Percentiles rank a stretch among this genome's conserved stretches.
Evolutionary conservation across 2,797 vertebrate species (phyloP).

Genomic region (Echeneis naucrates): DNA sequence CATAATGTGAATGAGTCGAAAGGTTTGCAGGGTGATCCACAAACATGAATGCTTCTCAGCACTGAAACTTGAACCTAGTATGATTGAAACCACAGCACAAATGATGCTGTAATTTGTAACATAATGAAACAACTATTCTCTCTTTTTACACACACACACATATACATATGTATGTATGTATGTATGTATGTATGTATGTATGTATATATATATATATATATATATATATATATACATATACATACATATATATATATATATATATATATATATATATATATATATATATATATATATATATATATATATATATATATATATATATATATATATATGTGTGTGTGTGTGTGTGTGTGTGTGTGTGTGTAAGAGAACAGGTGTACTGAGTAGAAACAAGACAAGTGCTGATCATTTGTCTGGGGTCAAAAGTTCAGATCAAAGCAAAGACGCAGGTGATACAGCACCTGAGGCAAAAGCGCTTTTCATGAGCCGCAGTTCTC

Average conservation of each 20-base stretch:
- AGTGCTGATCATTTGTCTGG: slow-evolving; percentile 28
- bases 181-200: too few relatives aligned
- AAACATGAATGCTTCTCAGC: slow-evolving; percentile 41
- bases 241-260: too few relatives aligned
- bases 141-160: too few relatives aligned
- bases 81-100: slow-evolving; percentile 30
- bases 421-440: slow-evolving; percentile 65
- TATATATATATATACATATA: too few relatives aligned
- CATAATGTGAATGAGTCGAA: slow-evolving; percentile 56
- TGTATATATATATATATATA: too few relatives aligned
- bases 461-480: slow-evolving; percentile 44
- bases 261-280: too few relatives aligned
- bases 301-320: too few relatives aligned
- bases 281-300: too few relatives aligned
- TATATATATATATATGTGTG: too few relatives aligned
- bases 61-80: neutral
- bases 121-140: slow-evolving; percentile 15
- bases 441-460: slow-evolving; percentile 51
- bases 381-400: slow-evolving; percentile 31
- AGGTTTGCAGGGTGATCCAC: slow-evolving; percentile 66
- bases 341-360: too few relatives aligned
- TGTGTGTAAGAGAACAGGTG: neutral
- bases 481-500: slow-evolving; percentile 1
- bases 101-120: neutral
- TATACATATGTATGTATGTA: too few relatives aligned